Conservation (phyloP, 2,113 vertebrate genomes). For the Eupsittula cactorum region DNA sequence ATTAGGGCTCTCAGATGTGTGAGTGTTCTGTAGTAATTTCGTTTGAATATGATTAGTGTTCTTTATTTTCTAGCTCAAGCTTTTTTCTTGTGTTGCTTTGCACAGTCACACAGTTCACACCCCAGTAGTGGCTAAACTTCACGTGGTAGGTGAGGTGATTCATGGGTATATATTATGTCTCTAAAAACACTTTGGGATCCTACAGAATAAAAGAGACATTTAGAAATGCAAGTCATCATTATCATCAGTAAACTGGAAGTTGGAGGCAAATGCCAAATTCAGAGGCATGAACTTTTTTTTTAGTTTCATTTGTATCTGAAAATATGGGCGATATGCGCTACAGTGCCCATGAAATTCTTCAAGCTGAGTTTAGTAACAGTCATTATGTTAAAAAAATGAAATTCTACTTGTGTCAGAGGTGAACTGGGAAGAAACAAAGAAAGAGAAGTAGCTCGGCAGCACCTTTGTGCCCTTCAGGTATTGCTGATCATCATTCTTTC, state of each 20-base stretch:
- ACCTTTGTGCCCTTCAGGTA: slow-evolving; percentile 60
- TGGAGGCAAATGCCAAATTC: slow-evolving; percentile 21
- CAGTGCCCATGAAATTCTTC: slow-evolving; percentile 47
- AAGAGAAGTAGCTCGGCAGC: slow-evolving; percentile 46
- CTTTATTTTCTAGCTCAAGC: not conserved
- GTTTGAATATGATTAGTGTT: not conserved
- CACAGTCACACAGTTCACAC: not conserved
- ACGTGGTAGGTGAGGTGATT: not conserved
- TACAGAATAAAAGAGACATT: not conserved
- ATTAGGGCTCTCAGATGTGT: slow-evolving; percentile 8
- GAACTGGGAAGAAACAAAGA: slow-evolving; percentile 70
- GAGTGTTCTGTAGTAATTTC: not conserved
- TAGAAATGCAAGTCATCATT: slow-evolving; percentile 56
- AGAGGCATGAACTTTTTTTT: slow-evolving; percentile 19
- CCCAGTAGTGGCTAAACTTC: not conserved
- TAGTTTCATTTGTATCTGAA: slow-evolving; percentile 59
- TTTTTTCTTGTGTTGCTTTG: not conserved
- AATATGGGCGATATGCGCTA: slow-evolving; percentile 26
- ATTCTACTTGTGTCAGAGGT: slow-evolving; percentile 59
- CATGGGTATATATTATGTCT: not conserved
- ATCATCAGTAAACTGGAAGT: slow-evolving; percentile 43
- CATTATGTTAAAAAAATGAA: slow-evolving; percentile 69
- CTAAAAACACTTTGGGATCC: slow-evolving; percentile 22
- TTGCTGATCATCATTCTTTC: slow-evolving; percentile 73
- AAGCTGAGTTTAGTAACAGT: slow-evolving; percentile 71